These are phyloP conservation scores for Psettodes erumei DNA, from an alignment of 2,113 vertebrate genomes.

Conservation along the genomic window DNA sequence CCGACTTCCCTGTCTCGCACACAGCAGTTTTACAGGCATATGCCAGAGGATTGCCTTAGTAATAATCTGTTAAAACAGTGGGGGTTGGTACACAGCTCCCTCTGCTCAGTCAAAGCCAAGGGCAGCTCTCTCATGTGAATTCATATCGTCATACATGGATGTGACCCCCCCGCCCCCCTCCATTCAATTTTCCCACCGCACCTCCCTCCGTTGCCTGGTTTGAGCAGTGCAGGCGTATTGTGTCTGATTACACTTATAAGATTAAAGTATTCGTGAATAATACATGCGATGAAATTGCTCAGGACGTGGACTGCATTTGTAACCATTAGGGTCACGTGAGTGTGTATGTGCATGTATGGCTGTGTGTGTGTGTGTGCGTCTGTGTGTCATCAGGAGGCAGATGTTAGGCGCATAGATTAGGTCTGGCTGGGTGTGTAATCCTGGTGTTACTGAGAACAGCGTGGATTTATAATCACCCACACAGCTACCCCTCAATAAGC, in stretches of 20 bases:
- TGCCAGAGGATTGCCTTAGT: slow-evolving; percentile 62
- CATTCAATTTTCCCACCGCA: background rate
- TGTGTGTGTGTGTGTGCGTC: background rate
- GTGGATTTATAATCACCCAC: slow-evolving; percentile 75
- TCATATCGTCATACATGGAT: slow-evolving; percentile 30
- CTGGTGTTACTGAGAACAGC: slow-evolving; percentile 74
- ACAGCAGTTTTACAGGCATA: slow-evolving; percentile 53
- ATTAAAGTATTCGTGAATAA: slow-evolving; percentile 53
- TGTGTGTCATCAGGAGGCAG: slow-evolving; percentile 67
- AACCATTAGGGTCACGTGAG: slow-evolving; percentile 10
- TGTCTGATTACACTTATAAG: slow-evolving; percentile 30
- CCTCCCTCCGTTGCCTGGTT: background rate
- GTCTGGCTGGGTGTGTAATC: slow-evolving; percentile 77
- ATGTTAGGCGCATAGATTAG: slow-evolving; percentile 76
- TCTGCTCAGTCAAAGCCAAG: slow-evolving; percentile 32
- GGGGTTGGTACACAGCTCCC: slow-evolving; percentile 23
- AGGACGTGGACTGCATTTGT: slow-evolving; percentile 30
- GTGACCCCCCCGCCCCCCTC: background rate
- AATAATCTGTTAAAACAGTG: slow-evolving; percentile 63
- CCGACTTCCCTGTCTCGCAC: slow-evolving; percentile 25
- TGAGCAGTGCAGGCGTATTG: slow-evolving; percentile 23
- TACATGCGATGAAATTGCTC: slow-evolving; percentile 33
- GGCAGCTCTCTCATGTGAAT: slow-evolving; percentile 38
- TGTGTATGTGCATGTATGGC: background rate
- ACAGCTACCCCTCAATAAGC: slow-evolving; percentile 66